A percentile compares a stretch with the other conserved stretches of the same genome.
These are phyloP conservation scores for Ovis aries DNA, from an alignment of 2,113 vertebrate genomes.

Conservation along the genomic window ARS-UI_Ramb_v3.0 NC_056071.1:31556501-31557000, in stretches of 20 bases:
- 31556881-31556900: background rate
- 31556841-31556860: background rate
- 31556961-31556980: background rate
- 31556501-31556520: background rate
- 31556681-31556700: constrained; percentile 75
- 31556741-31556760: constrained; percentile 65
- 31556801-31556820: background rate
- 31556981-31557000: background rate
- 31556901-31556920: background rate
- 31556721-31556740: constrained; percentile 67
- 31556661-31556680: constrained; percentile 55
- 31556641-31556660: constrained; percentile 62
- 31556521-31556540: background rate
- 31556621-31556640: constrained; percentile 69
- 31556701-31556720: constrained; percentile 73
- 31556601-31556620: background rate
- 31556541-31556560: background rate
- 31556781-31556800: background rate
- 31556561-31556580: background rate
- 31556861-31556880: background rate
- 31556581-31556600: background rate
- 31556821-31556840: background rate
- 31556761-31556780: background rate
- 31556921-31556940: background rate
- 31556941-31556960: background rate